Percentiles rank a stretch among this genome's conserved stretches.
Evolutionary conservation across 2,797 vertebrate species (phyloP).

Genomic region (Nannoperca australis): DNA sequence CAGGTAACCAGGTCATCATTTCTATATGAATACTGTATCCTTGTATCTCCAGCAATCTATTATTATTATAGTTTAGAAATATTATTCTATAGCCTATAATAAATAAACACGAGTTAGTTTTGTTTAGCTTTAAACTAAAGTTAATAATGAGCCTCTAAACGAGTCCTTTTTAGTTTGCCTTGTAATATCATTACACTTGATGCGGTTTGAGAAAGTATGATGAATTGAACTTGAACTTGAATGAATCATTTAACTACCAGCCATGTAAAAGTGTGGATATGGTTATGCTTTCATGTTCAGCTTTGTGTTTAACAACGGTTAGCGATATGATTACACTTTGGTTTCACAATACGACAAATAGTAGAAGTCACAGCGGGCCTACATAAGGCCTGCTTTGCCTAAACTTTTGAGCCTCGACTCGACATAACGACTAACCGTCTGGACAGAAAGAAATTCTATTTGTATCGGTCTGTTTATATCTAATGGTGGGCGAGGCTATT

Average conservation of each 20-base stretch:
- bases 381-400: not conserved
- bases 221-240: too few species aligned
- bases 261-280: not conserved
- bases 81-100: not conserved
- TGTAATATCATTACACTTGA: too few species aligned
- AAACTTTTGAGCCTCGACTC: not conserved
- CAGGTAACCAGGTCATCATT: not conserved
- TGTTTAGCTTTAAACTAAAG: not conserved
- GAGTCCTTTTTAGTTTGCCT: not conserved
- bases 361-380: too few species aligned
- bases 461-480: not conserved
- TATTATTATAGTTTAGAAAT: not conserved
- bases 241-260: not conserved
- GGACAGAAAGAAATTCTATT: conserved; percentile 4
- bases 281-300: not conserved
- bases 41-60: not conserved
- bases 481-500: not conserved
- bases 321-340: too few species aligned
- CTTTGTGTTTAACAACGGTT: not conserved
- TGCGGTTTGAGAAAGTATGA: not conserved
- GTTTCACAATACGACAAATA: not conserved
- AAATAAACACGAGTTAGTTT: not conserved
- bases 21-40: not conserved
- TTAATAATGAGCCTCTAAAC: not conserved
- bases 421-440: not conserved